Conservation (phyloP, 1,140 invertebrate species). For the Dryas iulia region DNA sequence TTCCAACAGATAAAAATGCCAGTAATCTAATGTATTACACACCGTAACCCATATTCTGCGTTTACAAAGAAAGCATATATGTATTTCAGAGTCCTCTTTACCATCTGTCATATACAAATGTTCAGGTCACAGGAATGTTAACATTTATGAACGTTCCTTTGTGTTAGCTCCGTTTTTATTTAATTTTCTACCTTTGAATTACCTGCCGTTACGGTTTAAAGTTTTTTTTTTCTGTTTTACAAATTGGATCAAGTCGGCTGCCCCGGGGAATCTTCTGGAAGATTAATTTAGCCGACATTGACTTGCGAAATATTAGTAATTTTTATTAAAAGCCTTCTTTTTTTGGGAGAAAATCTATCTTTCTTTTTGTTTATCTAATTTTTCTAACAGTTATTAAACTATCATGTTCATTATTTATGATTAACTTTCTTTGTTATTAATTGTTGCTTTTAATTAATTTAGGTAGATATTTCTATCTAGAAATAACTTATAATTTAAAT, state of each 20-base stretch:
- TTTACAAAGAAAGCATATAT: background rate
- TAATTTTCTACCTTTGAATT: constrained; percentile 27
- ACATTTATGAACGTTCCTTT: constrained; percentile 11
- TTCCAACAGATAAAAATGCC: background rate
- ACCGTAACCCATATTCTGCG: background rate
- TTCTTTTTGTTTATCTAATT: background rate
- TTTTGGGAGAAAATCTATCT: background rate
- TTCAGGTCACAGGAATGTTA: constrained; percentile 5
- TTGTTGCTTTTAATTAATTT: background rate
- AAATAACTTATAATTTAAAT: background rate
- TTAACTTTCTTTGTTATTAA: background rate
- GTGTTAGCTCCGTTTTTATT: constrained; percentile 25
- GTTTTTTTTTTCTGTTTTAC: constrained; percentile 34
- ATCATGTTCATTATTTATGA: background rate
- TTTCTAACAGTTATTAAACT: background rate
- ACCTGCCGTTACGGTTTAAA: constrained; percentile 28
- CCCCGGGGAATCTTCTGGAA: constrained; percentile 26
- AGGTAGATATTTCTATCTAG: background rate
- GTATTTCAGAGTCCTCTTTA: background rate
- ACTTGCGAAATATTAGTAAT: constrained; percentile 21
- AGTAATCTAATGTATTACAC: background rate
- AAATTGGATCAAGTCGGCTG: constrained; percentile 46
- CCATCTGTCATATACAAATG: background rate
- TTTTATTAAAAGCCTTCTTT: constrained; percentile 6
- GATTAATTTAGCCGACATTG: constrained; percentile 17